phyloP scores from a whole-genome alignment of 2,888 invertebrate species.

The Agrochola lychnidis region DNA sequence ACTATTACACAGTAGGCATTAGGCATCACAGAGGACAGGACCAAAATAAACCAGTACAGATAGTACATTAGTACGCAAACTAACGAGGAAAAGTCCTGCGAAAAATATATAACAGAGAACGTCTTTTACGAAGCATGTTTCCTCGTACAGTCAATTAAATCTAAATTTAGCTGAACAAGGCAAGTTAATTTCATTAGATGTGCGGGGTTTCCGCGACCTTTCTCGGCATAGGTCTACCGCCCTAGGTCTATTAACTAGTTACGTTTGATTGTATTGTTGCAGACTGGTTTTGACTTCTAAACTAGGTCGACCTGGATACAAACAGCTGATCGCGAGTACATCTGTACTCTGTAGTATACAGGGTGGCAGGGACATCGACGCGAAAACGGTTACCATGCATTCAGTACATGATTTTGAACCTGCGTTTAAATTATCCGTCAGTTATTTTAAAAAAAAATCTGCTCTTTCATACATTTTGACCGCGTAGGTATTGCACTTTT shows the following conservation, averaged over 20 bases:
- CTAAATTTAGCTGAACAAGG: conserved; percentile 44
- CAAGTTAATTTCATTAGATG: conserved; percentile 38
- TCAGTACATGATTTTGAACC: too few species aligned
- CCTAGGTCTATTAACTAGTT: conserved; percentile 18
- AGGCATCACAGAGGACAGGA: not conserved
- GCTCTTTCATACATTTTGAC: too few species aligned
- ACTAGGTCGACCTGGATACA: conserved; percentile 48
- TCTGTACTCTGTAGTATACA: too few species aligned
- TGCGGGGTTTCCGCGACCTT: conserved; percentile 33
- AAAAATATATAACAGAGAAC: conserved; percentile 30
- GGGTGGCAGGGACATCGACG: too few species aligned
- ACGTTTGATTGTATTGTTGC: conserved; percentile 51
- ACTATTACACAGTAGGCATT: conserved; percentile 20
- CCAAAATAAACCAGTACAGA: conserved; percentile 34
- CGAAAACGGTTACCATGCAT: too few species aligned
- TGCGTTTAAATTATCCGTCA: too few species aligned
- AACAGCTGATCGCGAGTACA: conserved; percentile 13
- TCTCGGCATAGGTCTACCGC: conserved; percentile 30
- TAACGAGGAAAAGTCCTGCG: conserved; percentile 39
- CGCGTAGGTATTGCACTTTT: too few species aligned
- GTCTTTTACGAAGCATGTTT: conserved; percentile 29
- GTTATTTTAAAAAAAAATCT: too few species aligned
- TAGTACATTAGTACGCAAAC: conserved; percentile 20
- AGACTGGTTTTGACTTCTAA: conserved; percentile 47
- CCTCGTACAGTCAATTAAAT: conserved; percentile 37